These are phyloP conservation scores for Ophraella communa DNA, from an alignment of 2,888 invertebrate genomes.

Conservation along the genomic window DNA sequence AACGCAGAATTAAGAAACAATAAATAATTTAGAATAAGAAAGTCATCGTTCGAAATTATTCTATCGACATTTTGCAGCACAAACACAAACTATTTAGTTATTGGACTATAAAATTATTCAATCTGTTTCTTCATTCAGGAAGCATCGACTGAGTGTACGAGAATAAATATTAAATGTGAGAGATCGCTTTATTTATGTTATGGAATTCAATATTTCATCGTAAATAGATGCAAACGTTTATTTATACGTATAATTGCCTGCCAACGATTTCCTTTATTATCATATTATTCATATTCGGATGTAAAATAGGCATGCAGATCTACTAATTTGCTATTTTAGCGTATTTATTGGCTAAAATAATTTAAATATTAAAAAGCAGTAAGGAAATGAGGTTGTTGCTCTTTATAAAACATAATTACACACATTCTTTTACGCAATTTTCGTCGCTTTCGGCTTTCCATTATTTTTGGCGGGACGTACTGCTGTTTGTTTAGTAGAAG, in stretches of 20 bases:
- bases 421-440: no score
- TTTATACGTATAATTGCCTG: background rate
- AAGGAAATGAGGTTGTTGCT: no score
- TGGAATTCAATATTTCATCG: background rate
- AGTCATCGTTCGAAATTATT: background rate
- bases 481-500: no score
- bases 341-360: no score
- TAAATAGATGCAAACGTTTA: background rate
- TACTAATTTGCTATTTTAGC: no score
- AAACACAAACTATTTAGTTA: slow-evolving; percentile 17
- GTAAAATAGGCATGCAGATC: background rate
- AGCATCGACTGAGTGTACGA: background rate
- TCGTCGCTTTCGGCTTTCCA: no score
- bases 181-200: background rate
- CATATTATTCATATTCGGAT: background rate
- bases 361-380: no score
- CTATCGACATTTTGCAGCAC: background rate
- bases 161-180: background rate
- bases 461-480: no score
- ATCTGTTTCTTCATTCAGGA: slow-evolving; percentile 16
- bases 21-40: background rate
- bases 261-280: background rate
- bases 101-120: slow-evolving; percentile 21
- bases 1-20: no score
- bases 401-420: no score